phyloP scores from a whole-genome alignment of 2,113 vertebrate genomes.

The Rhodinocichla rosea region DNA sequence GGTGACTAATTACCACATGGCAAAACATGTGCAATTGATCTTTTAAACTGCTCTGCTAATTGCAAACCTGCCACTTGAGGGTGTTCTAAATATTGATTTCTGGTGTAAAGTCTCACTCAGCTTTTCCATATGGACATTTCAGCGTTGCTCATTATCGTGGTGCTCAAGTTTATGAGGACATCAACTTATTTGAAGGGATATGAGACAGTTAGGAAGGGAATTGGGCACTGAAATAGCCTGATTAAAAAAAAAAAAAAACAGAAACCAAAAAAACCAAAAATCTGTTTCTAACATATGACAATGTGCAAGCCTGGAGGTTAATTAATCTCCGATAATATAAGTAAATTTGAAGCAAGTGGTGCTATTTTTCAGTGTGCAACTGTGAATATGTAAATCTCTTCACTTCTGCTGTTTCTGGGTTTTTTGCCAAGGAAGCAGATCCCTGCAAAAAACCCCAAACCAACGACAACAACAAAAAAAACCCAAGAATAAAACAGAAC shows the following conservation, averaged over 20 bases:
- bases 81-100: constrained; percentile 10
- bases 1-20: not conserved
- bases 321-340: not conserved
- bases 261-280: no score
- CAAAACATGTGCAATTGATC: not conserved
- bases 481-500: not conserved
- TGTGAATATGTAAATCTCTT: not conserved
- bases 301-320: not conserved
- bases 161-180: not conserved
- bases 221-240: not conserved
- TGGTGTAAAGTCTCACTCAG: not conserved
- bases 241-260: not conserved
- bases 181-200: not conserved
- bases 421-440: not conserved
- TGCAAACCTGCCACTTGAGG: not conserved
- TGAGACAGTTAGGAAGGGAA: not conserved
- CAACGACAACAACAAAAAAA: accelerated
- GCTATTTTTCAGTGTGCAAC: not conserved
- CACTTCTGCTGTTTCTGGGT: not conserved
- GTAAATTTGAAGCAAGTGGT: not conserved
- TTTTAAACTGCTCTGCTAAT: not conserved
- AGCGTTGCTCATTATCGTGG: not conserved
- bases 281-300: not conserved
- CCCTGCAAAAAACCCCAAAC: not conserved
- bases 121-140: not conserved